Percentiles rank a stretch among this genome's conserved stretches.
These are phyloP conservation scores for Drosophila pegasa DNA, from an alignment of 2,888 invertebrate species.

Conservation along the genomic window DNA sequence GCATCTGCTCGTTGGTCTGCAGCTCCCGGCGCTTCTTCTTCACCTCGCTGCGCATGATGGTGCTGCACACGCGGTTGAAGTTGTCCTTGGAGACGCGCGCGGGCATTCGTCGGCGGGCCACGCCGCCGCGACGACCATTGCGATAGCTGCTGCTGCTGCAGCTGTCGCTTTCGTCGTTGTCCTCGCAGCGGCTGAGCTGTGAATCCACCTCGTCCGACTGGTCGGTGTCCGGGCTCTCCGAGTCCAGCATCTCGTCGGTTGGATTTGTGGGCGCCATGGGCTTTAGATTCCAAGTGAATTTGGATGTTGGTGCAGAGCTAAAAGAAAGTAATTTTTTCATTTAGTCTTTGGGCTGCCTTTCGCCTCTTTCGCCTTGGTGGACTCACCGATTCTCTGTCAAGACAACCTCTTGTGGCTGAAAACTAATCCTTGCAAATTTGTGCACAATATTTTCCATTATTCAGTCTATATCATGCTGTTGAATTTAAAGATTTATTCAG, in stretches of 20 bases:
- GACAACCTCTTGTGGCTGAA: slow-evolving; percentile 70
- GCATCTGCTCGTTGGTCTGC: slow-evolving; percentile 55
- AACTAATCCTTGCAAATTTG: slow-evolving; percentile 79
- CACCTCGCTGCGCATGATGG: slow-evolving; percentile 71
- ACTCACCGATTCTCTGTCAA: slow-evolving; percentile 74
- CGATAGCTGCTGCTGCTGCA: slow-evolving; percentile 23
- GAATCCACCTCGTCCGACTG: slow-evolving; percentile 68
- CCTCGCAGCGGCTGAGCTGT: slow-evolving; percentile 53
- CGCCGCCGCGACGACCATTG: slow-evolving; percentile 52
- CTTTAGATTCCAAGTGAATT: slow-evolving; percentile 24
- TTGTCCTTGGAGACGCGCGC: slow-evolving; percentile 78
- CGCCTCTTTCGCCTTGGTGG: neutral
- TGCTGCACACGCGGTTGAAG: slow-evolving; percentile 76
- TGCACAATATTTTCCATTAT: slow-evolving; percentile 82
- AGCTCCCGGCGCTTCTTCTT: slow-evolving; percentile 67
- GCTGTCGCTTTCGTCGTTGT: slow-evolving; percentile 58
- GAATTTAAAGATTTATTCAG: slow-evolving; percentile 19
- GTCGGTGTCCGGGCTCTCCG: slow-evolving; percentile 51
- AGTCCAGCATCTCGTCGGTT: slow-evolving; percentile 44
- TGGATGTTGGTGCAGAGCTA: slow-evolving; percentile 33
- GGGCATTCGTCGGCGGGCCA: slow-evolving; percentile 75
- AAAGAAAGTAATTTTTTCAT: neutral
- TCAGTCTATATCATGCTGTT: slow-evolving; percentile 41
- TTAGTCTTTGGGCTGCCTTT: neutral
- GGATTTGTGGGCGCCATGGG: slow-evolving; percentile 25